Conservation (phyloP, 2,113 vertebrate genomes). For the Myrmophylax atrothorax region DNA sequence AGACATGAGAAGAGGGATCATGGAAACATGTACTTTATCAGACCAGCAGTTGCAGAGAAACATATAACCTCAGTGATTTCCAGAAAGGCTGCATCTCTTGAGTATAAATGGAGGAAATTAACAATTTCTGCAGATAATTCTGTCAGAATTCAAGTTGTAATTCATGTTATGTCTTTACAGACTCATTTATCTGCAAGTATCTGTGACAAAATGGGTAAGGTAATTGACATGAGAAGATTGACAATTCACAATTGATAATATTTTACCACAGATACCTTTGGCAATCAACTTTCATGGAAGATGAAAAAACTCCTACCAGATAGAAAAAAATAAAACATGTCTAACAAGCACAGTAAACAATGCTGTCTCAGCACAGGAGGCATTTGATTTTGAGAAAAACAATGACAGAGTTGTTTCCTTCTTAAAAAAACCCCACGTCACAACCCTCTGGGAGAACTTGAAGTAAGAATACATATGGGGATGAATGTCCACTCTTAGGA, state of each 20-base stretch:
- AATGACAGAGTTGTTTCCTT: background rate
- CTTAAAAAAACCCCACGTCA: background rate
- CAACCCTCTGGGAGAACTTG: background rate
- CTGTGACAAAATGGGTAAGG: background rate
- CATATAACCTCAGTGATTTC: background rate
- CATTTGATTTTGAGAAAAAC: background rate
- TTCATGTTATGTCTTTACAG: background rate
- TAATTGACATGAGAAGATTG: background rate
- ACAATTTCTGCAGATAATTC: background rate
- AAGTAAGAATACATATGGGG: background rate
- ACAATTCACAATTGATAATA: background rate
- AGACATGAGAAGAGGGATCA: background rate
- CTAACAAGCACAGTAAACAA: background rate
- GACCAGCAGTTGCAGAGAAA: background rate
- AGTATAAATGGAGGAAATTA: background rate
- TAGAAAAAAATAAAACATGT: background rate
- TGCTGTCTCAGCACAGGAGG: background rate
- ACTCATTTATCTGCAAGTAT: background rate
- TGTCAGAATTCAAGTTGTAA: background rate
- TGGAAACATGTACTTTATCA: background rate
- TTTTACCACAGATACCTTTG: background rate
- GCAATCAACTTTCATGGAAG: background rate
- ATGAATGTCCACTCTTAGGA: background rate
- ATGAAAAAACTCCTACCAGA: background rate
- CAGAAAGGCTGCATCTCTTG: background rate